These are phyloP conservation scores for Galaxea fascicularis DNA, from an alignment of 92 coral and sea anemone species.

Conservation along the genomic window DNA sequence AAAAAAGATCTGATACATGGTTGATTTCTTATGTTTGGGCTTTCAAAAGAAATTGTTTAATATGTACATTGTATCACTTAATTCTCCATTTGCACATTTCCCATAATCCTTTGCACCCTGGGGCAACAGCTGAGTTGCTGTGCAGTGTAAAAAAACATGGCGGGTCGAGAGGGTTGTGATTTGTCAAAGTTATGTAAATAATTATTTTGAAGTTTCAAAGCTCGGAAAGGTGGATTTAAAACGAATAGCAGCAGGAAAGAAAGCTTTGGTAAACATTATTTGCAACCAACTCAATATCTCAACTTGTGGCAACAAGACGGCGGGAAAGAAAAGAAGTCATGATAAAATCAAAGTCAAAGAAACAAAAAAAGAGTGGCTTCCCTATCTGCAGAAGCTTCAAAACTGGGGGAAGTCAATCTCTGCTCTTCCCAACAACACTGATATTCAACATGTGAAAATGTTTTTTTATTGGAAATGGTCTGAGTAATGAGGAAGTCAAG, in stretches of 20 bases:
- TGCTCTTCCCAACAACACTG: constrained; percentile 41
- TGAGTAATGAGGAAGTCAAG: constrained; percentile 33
- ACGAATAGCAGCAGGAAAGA: constrained; percentile 46
- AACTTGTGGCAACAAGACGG: constrained; percentile 44
- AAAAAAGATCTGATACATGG: no score
- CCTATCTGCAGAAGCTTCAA: constrained; percentile 50
- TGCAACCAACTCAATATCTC: constrained; percentile 58
- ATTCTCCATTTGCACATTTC: constrained; percentile 32
- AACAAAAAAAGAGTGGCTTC: constrained; percentile 42
- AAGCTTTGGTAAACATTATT: constrained; percentile 47
- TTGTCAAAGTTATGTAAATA: constrained; percentile 12
- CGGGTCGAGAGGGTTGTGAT: not conserved
- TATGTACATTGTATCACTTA: no score
- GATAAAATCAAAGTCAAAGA: constrained; percentile 20
- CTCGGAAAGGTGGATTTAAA: constrained; percentile 47
- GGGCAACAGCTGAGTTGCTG: constrained; percentile 20
- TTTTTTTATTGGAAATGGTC: constrained; percentile 50
- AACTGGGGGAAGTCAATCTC: constrained; percentile 55
- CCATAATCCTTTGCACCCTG: constrained; percentile 55
- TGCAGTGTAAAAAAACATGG: constrained; percentile 23
- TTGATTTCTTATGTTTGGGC: no score
- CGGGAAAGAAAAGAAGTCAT: not conserved
- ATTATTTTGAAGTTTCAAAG: constrained; percentile 46
- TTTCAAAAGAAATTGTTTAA: no score
- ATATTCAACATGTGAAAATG: constrained; percentile 42